Percentiles rank a stretch among this genome's conserved stretches.
Evolutionary conservation across 1,140 invertebrate genomes (phyloP).

Genomic region (Polypedilum pembai): DNA sequence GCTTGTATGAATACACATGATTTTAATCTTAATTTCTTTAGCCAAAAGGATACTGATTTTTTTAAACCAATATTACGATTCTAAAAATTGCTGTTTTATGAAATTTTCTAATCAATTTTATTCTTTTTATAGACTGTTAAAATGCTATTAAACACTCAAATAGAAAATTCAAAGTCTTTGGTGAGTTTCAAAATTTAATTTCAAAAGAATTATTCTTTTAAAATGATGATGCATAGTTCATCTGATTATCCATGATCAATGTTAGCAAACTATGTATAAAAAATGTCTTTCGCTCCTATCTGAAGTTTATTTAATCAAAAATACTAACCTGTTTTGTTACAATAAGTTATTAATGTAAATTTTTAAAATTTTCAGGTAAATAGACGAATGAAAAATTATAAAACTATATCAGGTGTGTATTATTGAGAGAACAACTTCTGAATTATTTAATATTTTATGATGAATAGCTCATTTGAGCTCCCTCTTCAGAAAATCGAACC

Average conservation of each 20-base stretch:
- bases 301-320: not conserved
- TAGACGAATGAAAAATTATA: not conserved
- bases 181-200: not conserved
- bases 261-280: slow-evolving; percentile 15
- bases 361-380: not conserved
- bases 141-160: not conserved
- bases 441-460: not conserved
- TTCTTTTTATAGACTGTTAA: not conserved
- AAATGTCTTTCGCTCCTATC: slow-evolving; percentile 23
- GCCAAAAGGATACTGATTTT: slow-evolving; percentile 24
- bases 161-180: too few relatives aligned
- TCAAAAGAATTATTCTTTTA: not conserved
- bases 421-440: not conserved
- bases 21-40: slow-evolving; percentile 17
- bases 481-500: slow-evolving; percentile 16
- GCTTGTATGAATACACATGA: slow-evolving; percentile 22
- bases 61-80: not conserved
- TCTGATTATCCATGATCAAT: slow-evolving; percentile 27
- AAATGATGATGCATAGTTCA: slow-evolving; percentile 28
- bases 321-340: not conserved
- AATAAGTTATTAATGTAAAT: not conserved
- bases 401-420: not conserved
- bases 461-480: slow-evolving; percentile 23
- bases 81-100: not conserved
- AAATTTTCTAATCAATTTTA: not conserved